Evolutionary conservation across 2,888 invertebrate genomes (phyloP), one percentile per base, ranked within the genome.

Genomic region (Anagyrus pseudococci): DNA sequence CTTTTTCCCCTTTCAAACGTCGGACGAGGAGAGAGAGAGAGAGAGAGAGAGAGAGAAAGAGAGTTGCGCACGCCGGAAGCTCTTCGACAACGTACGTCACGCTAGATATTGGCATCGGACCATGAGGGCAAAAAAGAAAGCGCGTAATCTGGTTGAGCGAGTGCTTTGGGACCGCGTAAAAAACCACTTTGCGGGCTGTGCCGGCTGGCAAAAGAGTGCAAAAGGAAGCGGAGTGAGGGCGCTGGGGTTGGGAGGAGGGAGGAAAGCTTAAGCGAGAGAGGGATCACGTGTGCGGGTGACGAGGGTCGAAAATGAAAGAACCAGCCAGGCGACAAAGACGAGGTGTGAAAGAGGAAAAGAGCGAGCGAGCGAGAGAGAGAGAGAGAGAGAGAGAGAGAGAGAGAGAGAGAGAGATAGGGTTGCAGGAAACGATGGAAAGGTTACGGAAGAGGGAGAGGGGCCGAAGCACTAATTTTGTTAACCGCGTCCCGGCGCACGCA

Each of bases 311-410:
- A 63, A 58, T 54, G 60, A 64, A 62, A 54, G 64, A 64, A 66
- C 43, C 49, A 54, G 43, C 29, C 23, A 44, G 50, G 55, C 41
- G 58, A 52, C 60, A 49, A 57, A 49, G 64, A 61, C n/a, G 44
- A 57, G 62, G 47, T 55, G 61, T 33, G 54, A 65, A 61, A 62
- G 46, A 68, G 64, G 64, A 52, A 57, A 62, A 50, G 53, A 57
- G 41, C 29, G 52, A 22, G 33, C 25, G 46, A 43, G 46, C n/a
- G 47, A 25, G 37, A 22, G 13, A 15, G 52, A 26, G 37, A 37
- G 49, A 22, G 54, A 46, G 29, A 10, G 20, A 43, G 37, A 22
- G 26, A 10, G 29, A 41, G 29, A 29, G 48, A 29, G 15, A 22
- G n/a, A 26, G 29, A 33, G n/a, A 50, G 56, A 43, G 41, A 25